Base-by-base conservation (phyloP, 2,797 vertebrate genomes). In the Galagoides demidoff region DNA sequence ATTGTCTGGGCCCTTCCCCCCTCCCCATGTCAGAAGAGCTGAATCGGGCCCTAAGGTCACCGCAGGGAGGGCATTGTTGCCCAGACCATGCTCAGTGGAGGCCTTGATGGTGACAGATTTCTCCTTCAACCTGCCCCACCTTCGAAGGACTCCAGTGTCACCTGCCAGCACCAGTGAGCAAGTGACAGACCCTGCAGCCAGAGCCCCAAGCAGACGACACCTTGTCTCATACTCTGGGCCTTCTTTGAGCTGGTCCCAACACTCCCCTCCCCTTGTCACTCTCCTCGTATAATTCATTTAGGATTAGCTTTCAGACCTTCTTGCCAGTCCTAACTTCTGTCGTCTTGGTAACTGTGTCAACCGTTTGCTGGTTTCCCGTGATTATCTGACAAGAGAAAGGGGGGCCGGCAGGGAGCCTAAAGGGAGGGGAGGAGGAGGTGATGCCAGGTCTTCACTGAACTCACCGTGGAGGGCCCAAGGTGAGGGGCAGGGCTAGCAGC, bases 291-390 rank as follows among this genome's bases (percentile, higher is more conserved):
- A 98, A 98, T 99, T 99, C 98, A 98, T 98, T 98, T 98, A 98
- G 98, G 99, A 99, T 99, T 98, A 99, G 98, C 98, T 98, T 88
- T 98, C 98, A 98, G 98, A 98, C 98, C 98, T 98, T 98, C 98
- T 99, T 95, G 92, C 95, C 98, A 98, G 97, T 98, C 99, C 99
- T 99, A 99, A 99, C 99, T 98, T 98, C 98, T 95, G 99, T 99
- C 98, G 98, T 98, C 99, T 98, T 99, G 99, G 99, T 98, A 99
- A 99, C 99, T 97, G 98, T 99, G 99, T 99, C 99, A 99, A 99
- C 99, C 99, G 99, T 99, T 99, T 99, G 99, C 99, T 98, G 98
- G 99, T 99, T 99, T 98, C 99, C 98, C 98, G 98, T 99, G 99
- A 99, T 99, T 99, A 99, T 99, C 99, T 99, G 98, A 99, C 98